Base-by-base conservation (phyloP, 1,140 invertebrate species). In the Brachionus manjavacas region DNA sequence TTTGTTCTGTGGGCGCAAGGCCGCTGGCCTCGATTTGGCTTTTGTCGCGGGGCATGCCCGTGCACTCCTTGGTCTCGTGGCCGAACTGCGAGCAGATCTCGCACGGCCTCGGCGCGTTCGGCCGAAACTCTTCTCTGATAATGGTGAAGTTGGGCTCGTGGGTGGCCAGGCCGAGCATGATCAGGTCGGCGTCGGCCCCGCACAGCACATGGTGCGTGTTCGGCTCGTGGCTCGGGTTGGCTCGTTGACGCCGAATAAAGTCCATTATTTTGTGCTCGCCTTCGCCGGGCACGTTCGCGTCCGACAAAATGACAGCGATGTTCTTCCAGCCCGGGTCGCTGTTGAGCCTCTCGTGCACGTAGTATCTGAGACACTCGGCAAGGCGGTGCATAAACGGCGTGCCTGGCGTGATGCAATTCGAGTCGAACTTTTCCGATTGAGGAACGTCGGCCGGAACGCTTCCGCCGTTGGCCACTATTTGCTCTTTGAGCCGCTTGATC, bases 251-350 rank as follows among this genome's bases (percentile, higher is more conserved):
- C n/a, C 97, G 91, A 86, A 99, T 97, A 89, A 93, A 99, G 90
- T 99, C 96, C 97, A 99, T 99, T 86, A 99, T 99, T 91, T 99
- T 99, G 88, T 99, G 97, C 90, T 99, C 97, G 23, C 97, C 97
- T 91, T 99, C 97, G 20, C 97, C 97, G 12, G 97, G 97, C 8
- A 96, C 96, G 92, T 97, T 99, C 1, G 98, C 97, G 91, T 99
- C 97, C 11, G 96, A 99, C 14, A 99, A 91, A 86, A 99, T 96
- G 0, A 99, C 90, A 86, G 97, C 96, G 80, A 99, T 93, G 49
- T 93, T 93, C 87, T 93, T 93, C 97, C 97, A 99, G 1, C 95
- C 96, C 31, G 96, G 94, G 90, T 99, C 95, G 89, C 92, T 97
- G 88, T 97, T 98, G 84, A 99, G 91, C 87, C 94, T 91, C 85